Evolutionary conservation across 2,797 vertebrate genomes (phyloP).

Genomic region (Molossus alvarezi): DNA sequence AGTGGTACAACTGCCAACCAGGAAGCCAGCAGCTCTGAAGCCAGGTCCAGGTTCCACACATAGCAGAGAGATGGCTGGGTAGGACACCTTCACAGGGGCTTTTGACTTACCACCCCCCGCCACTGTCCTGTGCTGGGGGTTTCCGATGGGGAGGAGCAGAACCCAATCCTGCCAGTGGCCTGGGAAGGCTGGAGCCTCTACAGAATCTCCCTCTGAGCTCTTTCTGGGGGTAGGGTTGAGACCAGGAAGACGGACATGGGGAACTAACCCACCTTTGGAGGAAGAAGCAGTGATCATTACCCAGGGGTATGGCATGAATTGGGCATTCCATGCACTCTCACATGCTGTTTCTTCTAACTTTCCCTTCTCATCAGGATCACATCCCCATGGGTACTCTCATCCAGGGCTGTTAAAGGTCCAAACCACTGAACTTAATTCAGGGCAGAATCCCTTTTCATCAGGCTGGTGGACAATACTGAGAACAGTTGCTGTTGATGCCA

Average conservation of each 20-base stretch:
- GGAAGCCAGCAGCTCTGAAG: slow-evolving; percentile 69
- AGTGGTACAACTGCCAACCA: background rate
- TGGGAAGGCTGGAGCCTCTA: slow-evolving; percentile 72
- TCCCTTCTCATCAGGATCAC: background rate
- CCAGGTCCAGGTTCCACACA: slow-evolving; percentile 45
- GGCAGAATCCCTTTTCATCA: background rate
- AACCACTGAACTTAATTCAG: background rate
- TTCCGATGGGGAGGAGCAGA: slow-evolving; percentile 62
- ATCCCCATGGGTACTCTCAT: background rate
- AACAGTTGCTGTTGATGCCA: slow-evolving; percentile 33
- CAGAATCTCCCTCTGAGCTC: slow-evolving; percentile 66
- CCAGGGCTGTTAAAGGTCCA: slow-evolving; percentile 1
- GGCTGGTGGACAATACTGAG: background rate
- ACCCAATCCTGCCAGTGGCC: slow-evolving; percentile 61
- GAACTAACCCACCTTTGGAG: slow-evolving; percentile 64
- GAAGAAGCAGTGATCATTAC: slow-evolving; percentile 70
- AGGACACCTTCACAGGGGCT: background rate
- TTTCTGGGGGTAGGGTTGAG: slow-evolving; percentile 59
- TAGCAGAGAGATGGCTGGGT: background rate
- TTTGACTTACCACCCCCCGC: slow-evolving; percentile 81
- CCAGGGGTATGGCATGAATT: background rate
- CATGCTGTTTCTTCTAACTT: background rate
- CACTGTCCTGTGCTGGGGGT: slow-evolving; percentile 49
- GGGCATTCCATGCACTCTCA: background rate
- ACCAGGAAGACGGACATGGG: slow-evolving; percentile 12